Evolutionary conservation across 1,140 invertebrate species (phyloP), one percentile per base, ranked within the genome.

Genomic region (Paraescarpia echinospica): DNA sequence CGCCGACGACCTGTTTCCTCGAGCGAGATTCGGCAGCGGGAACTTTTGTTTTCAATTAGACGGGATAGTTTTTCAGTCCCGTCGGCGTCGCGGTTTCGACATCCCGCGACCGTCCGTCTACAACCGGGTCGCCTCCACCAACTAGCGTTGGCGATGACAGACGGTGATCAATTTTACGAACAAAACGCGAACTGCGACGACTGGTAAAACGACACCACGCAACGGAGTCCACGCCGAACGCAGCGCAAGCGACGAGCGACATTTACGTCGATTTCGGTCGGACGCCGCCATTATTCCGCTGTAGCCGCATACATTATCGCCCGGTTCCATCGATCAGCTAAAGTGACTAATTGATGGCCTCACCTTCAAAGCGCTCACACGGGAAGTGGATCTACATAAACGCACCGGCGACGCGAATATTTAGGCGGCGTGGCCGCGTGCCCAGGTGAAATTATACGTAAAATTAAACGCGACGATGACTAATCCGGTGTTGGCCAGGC

Each of bases 321-420:
- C 59, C 59, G 59, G 59, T 27, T 18, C 12, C 59, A 77, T 77
- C 59, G 59, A 77, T 77, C 59, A 77, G 59, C 59, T 77, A 77
- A 77, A 77, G 59, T 18, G 59, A 77, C 59, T 77, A 77, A 77
- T 77, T 77, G 59, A 77, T 77, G 59, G 22, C 59, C 22, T 77
- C 59, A 77, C 59, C 59, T 77, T 77, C 59, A 77, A 77, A 77
- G 59, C 14, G 59, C 59, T 6, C 59, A 18, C 59, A 18, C 59
- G 59, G 59, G 59, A 77, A 77, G 59, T 77, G 59, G 59, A 77
- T 77, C 59, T 77, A 77, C 59, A 77, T 77, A 77, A 77, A 77
- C 8, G 59, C 59, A 77, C 59, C 59, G 59, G 59, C 59, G 59
- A 77, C 59, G 59, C 27, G 59, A 77, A 77, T 77, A 77, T 77